phyloP scores from a whole-genome alignment of 2,113 vertebrate species.

The Neomonachus schauinslandi region DNA sequence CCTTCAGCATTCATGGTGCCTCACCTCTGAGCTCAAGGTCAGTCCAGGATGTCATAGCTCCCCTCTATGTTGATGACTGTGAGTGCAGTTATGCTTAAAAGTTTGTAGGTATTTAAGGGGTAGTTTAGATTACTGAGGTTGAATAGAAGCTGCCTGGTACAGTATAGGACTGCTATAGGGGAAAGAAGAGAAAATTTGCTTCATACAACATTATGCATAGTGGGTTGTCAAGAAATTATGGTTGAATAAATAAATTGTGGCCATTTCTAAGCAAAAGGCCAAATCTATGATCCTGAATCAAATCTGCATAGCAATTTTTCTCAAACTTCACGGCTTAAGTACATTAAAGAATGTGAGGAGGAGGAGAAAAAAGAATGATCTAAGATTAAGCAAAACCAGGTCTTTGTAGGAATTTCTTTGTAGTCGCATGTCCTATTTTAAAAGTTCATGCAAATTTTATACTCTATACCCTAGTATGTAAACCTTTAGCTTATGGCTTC shows the following conservation, averaged over 20 bases:
- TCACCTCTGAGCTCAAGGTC: neutral
- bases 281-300: neutral
- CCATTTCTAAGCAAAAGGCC: neutral
- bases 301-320: neutral
- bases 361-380: neutral
- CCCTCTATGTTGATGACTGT: neutral
- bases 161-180: neutral
- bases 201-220: neutral
- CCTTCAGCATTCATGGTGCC: neutral
- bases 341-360: neutral
- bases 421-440: constrained; percentile 8
- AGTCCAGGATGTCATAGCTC: too few species aligned
- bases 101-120: neutral
- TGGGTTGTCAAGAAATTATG: neutral
- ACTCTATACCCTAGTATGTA: neutral
- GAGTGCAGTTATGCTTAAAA: neutral
- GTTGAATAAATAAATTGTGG: neutral
- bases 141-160: neutral
- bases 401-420: constrained; percentile 24
- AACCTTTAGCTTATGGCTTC: constrained; percentile 26
- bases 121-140: neutral
- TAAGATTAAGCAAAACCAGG: neutral
- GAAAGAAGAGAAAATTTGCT: neutral
- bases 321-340: neutral
- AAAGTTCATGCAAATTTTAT: constrained; percentile 43